Conservation (phyloP, 2,113 vertebrate species). For the Dolichotis patagonum region DNA sequence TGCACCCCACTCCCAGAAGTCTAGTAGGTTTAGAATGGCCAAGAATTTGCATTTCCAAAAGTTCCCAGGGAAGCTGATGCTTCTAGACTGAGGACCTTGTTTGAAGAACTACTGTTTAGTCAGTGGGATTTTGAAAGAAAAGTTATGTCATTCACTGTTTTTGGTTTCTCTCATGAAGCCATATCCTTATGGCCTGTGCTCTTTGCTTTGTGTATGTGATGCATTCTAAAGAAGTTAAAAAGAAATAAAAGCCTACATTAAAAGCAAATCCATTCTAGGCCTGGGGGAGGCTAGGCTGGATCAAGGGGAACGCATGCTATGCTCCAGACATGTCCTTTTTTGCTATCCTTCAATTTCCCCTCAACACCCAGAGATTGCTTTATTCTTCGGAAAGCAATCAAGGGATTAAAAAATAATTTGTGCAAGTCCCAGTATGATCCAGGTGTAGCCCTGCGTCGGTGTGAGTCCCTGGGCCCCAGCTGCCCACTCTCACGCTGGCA, state of each 20-base stretch:
- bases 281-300: neutral
- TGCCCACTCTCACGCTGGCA: neutral
- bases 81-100: neutral
- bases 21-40: neutral
- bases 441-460: neutral
- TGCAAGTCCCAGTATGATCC: neutral
- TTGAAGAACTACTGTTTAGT: neutral
- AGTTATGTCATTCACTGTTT: neutral
- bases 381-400: neutral
- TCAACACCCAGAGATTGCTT: neutral
- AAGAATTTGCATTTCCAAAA: neutral
- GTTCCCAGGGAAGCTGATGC: neutral
- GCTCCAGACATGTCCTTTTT: neutral
- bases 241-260: neutral
- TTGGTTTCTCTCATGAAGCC: neutral
- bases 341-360: neutral
- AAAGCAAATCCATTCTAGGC: neutral
- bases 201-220: neutral
- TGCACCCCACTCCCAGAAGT: neutral
- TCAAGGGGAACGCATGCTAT: no score
- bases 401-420: neutral
- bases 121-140: neutral
- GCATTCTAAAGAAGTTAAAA: neutral
- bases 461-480: neutral
- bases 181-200: neutral